Evolutionary conservation across 2,113 vertebrate species (phyloP), one percentile per base, ranked within the genome.

Genomic region (Chamaetylas fuelleborni): DNA sequence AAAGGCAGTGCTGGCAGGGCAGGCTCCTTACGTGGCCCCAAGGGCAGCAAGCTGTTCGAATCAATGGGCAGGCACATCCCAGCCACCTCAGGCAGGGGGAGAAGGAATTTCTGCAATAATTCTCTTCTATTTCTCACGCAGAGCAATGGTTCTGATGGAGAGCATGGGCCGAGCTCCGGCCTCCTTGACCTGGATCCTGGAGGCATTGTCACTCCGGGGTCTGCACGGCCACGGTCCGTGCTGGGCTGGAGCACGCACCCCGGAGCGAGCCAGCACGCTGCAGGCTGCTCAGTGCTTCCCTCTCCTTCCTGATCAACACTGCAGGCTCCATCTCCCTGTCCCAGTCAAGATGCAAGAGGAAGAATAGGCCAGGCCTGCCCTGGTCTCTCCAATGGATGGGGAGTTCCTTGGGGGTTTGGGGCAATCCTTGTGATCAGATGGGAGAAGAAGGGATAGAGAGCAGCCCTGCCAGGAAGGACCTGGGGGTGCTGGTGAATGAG

Each of bases 41-140:
- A 1, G 58, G 8, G 65, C 78, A 58, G 34, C 1, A 42, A 93
- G 78, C 29, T 0, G 0, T 18, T 61, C 10, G 3, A 17, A 51
- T 51, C 50, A 51, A 6, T 51, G 56, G 60, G 50, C 73, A 70
- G 56, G 33, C 15, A 70, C 29, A 14, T 23, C 69, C 38, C 48
- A 54, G 28, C 86, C 14, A 2, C 8, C 40, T 10, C n/a, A 9
- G 54, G 8, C 7, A 5, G 24, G 7, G 6, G 12, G 1, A 7
- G 56, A 53, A 29, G 73, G 25, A 24, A 23, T 66, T 58, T 69
- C 43, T 77, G 40, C 66, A 61, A 40, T 18, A 24, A 20, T 34
- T 45, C 3, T 9, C 5, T 22, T 51, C 3, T 5, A 4, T 42
- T 91, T 17, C 38, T 88, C 6, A 0, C 1, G 15, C 22, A 12